Base-by-base conservation (phyloP, 92 coral and sea anemone genomes). In the Zoanthus sociatus region DNA sequence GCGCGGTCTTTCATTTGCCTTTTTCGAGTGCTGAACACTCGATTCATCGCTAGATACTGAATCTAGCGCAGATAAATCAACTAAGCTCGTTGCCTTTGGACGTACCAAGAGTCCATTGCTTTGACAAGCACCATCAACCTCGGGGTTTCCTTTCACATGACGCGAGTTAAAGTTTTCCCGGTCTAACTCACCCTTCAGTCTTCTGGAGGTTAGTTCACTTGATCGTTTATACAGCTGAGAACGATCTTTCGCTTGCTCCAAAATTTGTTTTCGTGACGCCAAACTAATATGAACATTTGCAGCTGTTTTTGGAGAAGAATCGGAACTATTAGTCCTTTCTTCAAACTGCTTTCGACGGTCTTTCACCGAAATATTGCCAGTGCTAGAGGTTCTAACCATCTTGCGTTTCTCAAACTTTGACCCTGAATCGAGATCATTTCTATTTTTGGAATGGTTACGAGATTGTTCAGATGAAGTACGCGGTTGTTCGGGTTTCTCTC, bases 271-370 rank as follows among this genome's bases (percentile, higher is more conserved):
- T 55, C 98, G 95, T 11, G 93, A 87, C 53, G 98, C 89, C 21
- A 94, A 89, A 37, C 92, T 50, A 64, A 86, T 71, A 37, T 85
- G 90, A 46, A 76, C 89, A 63, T 84, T 77, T 5, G 60, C 70
- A 9, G 83, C 13, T 37, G 68, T 61, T 37, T 89, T 88, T 72
- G 88, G 66, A 10, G 86, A 53, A 30, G 83, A 90, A 61, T 51
- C 78, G 44, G 76, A 7, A 21, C 64, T 78, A 87, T 31, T 10
- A 66, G 86, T 47, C 72, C 77, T 33, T 74, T 47, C 83, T 73
- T 94, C 96, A 88, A 93, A 94, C 32, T 91, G 98, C 81, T 83
- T 92, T 13, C 90, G 93, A 20, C 98, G 94, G 73, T 94, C 98
- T 85, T 85, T 94, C 3, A 94, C 98, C n/a, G 98, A 94, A 15